phyloP scores from a whole-genome alignment of 1,140 invertebrate genomes.

The Achatina immaculata region DNA sequence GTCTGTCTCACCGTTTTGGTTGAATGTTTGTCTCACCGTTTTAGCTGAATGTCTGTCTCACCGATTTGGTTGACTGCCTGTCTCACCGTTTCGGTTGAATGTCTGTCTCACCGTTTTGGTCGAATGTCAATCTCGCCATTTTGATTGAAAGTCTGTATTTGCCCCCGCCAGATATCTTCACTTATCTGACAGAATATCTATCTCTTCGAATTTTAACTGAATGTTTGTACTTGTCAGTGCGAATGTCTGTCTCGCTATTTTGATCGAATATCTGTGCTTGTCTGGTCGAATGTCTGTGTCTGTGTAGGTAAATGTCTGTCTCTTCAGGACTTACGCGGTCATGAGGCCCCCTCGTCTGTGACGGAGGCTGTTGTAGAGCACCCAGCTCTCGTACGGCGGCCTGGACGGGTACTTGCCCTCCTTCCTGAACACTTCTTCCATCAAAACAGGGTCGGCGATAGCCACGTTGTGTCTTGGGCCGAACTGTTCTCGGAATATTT shows the following conservation, averaged over 20 bases:
- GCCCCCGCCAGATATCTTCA: no score
- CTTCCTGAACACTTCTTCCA: conserved; percentile 81
- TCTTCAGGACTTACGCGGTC: conserved; percentile 49
- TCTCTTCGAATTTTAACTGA: no score
- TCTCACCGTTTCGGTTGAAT: no score
- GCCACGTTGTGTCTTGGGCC: conserved; percentile 80
- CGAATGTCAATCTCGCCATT: no score
- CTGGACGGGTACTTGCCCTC: conserved; percentile 82
- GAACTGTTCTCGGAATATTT: conserved; percentile 83
- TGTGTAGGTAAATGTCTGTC: neutral
- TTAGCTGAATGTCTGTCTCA: no score
- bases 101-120: no score
- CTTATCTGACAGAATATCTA: no score
- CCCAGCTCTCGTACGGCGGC: conserved; percentile 63
- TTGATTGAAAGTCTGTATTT: no score
- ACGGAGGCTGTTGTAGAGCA: conserved; percentile 54
- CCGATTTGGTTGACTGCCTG: no score
- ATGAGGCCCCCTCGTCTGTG: conserved; percentile 51
- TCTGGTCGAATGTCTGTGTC: neutral
- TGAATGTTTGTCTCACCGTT: no score
- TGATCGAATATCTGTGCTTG: neutral
- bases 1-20: no score
- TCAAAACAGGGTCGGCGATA: conserved; percentile 84
- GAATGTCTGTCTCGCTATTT: neutral
- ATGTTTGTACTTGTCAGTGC: no score